Evolutionary conservation across 2,797 vertebrate genomes (phyloP), one percentile per base, ranked within the genome.

Genomic region (Macroramphosus scolopax): DNA sequence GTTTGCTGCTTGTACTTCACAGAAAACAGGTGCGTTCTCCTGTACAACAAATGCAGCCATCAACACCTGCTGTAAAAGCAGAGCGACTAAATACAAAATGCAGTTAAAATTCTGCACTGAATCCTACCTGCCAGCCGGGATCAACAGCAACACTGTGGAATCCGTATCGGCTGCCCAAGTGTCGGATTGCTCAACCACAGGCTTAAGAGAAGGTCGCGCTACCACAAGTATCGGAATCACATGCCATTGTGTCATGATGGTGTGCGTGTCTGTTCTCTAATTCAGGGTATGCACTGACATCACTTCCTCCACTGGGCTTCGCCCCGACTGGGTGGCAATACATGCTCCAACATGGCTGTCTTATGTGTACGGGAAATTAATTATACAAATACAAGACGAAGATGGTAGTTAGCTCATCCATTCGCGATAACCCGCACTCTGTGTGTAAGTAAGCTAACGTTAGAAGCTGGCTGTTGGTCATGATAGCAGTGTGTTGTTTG

Each of bases 171-270:
- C 55, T 60, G 30, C 13, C 70, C 49, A 73, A 70, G 74, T 65
- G 48, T 75, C 53, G 3, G 41, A 67, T 76, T 66, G 65, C 77
- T 79, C 62, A 48, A 35, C 63, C 52, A 15, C 47, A 17, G 59
- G 75, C 68, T 82, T 64, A 53, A 37, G 56, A 70, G 63, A 83
- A 83, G 80, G 84, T 87, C 83, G 77, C 6, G 31, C 41, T 17
- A 50, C 68, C 61, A 41, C 76, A 77, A 63, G 55, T 55, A 74
- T 58, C 63, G 16, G 48, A 61, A 64, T 61, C 63, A 65, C 52
- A 69, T 77, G 59, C 50, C 51, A 6, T 4, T 51, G 47, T 66
- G 53, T 63, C 55, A 45, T 50, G 31, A 36, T 63, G 37, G 32
- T 59, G 47, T 60, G 46, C 39, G 38, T 68, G n/a, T 42, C 61